Base-by-base conservation (phyloP, 2,888 invertebrate genomes). In the Pyrrhosoma nymphula region DNA sequence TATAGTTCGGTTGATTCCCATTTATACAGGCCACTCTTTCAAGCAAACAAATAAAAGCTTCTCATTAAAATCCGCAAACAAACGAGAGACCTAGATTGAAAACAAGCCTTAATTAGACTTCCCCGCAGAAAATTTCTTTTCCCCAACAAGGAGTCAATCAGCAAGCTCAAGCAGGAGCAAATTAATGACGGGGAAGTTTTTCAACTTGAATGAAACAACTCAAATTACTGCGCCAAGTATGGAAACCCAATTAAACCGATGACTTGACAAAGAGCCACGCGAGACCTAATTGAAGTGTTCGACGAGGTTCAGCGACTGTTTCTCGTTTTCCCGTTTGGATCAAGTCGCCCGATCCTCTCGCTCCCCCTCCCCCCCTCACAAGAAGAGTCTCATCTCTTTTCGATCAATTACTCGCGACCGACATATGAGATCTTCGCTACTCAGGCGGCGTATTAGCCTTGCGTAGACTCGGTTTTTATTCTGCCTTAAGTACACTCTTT, bases 321-420 rank as follows among this genome's bases (percentile, higher is more conserved):
- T 82, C 82, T 82, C 82, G 82, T 82, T 82, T 82, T 82, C 82
- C 35, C 82, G 16, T 82, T 82, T 35, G 82, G 30, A n/a, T 82
- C 35, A 35, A 82, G 30, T 82, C 82, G 35, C 16, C 1, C 60
- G 16, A 35, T 82, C 23, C 60, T 14, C 82, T 82, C 18, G 35
- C n/a, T 16, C 82, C 26, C 47, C 47, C 47, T 8, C 47, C 4
- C 2, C 8, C 47, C 47, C 2, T 47, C 47, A 8, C 2, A 47
- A 47, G 47, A 35, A 82, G 35, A n/a, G 30, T 18, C 82, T 82
- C 82, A 35, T 82, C 82, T 35, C 82, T 30, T 82, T 82, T 82
- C 82, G 82, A 82, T 82, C 82, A 82, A 82, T 82, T 82, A 82
- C 82, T 82, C 82, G 82, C 82, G 82, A 82, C 82, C 82, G 82